Base-by-base conservation (phyloP, 2,888 invertebrate species). In the Harpalus rubripes region DNA sequence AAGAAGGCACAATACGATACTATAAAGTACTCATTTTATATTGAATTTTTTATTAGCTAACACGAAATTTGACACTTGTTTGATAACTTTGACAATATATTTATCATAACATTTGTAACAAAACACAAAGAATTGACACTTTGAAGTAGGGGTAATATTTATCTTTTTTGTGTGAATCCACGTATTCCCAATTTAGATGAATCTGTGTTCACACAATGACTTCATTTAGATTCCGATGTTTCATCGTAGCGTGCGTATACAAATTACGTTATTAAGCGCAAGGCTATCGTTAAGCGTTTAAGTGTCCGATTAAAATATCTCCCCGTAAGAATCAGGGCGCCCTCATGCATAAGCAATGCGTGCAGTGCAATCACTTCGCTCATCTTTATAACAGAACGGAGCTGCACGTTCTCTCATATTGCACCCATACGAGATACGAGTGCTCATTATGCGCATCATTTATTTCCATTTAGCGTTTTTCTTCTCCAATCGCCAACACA, bases 161-260 rank as follows among this genome's bases (percentile, higher is more conserved):
- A n/a, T n/a, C n/a, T n/a, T 32, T 52, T 1, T 52, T 1, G 44
- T 52, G 44, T 52, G 44, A 52, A 52, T 52, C 44, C 44, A 12
- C 44, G 12, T 52, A 52, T 52, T 52, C 10, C 44, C 44, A 12
- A 52, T 52, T 52, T 52, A 12, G 44, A 52, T 32, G 32, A 32
- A 32, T 32, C 32, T 2, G 2, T 52, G 44, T 52, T 52, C 68
- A 81, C 65, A 81, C 65, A 81, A 81, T 81, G 81, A 68, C 81
- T 81, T 81, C 81, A 81, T 81, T 81, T 81, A 81, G 81, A 81
- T 81, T 81, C 61, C 63, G 58, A 58, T 78, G 78, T 78, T 58
- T 58, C 58, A 78, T 78, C 78, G n/a, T 58, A 58, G 78, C 58
- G 78, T 78, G 78, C 78, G 58, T 78, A 58, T 78, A 78, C 78